phyloP scores from a whole-genome alignment of 1,140 invertebrate species.

The Augochlora pura region DNA sequence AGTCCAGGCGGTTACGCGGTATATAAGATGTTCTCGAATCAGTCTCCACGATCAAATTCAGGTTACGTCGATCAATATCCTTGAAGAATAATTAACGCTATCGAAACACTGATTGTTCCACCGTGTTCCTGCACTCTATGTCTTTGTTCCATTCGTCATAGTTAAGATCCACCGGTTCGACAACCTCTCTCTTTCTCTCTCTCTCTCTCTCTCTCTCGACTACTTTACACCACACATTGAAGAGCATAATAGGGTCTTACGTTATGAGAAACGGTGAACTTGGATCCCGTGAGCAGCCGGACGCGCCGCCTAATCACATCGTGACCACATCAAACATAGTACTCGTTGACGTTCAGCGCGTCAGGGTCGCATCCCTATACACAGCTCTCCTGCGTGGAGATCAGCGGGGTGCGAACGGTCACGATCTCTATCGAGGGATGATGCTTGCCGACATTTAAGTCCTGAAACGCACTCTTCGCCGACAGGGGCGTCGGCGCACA shows the following conservation, averaged over 20 bases:
- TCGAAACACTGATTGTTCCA: slow-evolving; percentile 26
- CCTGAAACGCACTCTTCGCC: slow-evolving; percentile 60
- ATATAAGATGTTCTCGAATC: slow-evolving; percentile 19
- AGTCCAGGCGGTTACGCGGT: too few relatives aligned
- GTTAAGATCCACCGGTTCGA: too few relatives aligned
- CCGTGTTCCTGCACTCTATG: neutral
- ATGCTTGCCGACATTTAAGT: slow-evolving; percentile 63
- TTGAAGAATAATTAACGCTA: slow-evolving; percentile 30
- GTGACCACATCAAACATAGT: slow-evolving; percentile 78
- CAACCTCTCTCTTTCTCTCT: too few relatives aligned
- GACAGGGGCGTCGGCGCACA: slow-evolving; percentile 69
- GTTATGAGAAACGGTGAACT: slow-evolving; percentile 19
- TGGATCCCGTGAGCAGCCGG: slow-evolving; percentile 13
- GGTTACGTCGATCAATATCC: slow-evolving; percentile 20
- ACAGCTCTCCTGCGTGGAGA: slow-evolving; percentile 92
- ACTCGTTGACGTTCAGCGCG: slow-evolving; percentile 80
- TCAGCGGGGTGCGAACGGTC: slow-evolving; percentile 89
- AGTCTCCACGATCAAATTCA: slow-evolving; percentile 36
- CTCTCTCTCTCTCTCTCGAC: too few relatives aligned
- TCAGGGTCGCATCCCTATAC: slow-evolving; percentile 84
- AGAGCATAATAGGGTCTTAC: slow-evolving; percentile 19
- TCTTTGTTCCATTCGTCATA: too few relatives aligned
- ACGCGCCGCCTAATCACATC: slow-evolving; percentile 47
- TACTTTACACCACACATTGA: slow-evolving; percentile 31
- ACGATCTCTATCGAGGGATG: slow-evolving; percentile 87